These are phyloP conservation scores for Silurus meridionalis DNA, from an alignment of 2,113 vertebrate genomes.

Conservation along the genomic window DNA sequence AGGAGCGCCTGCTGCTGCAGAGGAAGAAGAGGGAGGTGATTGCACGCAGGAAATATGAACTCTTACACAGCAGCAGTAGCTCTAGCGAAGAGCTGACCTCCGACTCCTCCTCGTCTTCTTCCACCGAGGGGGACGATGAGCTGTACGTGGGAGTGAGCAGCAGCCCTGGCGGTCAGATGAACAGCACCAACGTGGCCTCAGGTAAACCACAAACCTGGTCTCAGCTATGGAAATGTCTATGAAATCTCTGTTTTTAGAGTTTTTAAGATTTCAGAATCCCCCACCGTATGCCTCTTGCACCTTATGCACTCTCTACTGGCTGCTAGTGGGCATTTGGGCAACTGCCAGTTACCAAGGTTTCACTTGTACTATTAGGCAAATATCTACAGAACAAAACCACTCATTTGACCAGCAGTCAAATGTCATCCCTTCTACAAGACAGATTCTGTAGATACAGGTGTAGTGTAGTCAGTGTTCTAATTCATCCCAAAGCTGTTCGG, in stretches of 20 bases:
- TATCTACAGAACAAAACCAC: not conserved
- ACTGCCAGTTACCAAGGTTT: not conserved
- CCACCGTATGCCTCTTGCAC: not conserved
- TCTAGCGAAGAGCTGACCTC: constrained; percentile 92
- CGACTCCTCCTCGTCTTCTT: constrained; percentile 88
- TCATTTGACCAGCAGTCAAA: not conserved
- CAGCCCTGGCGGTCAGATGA: constrained; percentile 80
- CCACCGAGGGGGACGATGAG: constrained; percentile 92
- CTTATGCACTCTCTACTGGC: not conserved
- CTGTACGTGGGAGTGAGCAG: constrained; percentile 89
- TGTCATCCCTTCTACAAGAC: not conserved
- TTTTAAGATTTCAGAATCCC: not conserved
- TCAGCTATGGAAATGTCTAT: too few relatives aligned
- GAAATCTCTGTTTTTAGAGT: not conserved
- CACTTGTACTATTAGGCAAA: too few relatives aligned
- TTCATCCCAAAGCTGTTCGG: too few relatives aligned
- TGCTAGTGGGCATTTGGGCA: not conserved
- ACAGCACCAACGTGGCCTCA: constrained; percentile 83
- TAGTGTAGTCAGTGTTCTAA: too few relatives aligned
- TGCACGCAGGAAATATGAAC: constrained; percentile 87
- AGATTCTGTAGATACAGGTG: not conserved
- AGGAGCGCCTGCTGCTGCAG: constrained; percentile 90
- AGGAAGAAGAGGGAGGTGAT: constrained; percentile 92
- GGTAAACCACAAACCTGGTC: constrained; percentile 66
- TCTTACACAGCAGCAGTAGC: constrained; percentile 94